Evolutionary conservation across 2,797 vertebrate genomes (phyloP).

Genomic region (Phrynocephalus guinanensis): DNA sequence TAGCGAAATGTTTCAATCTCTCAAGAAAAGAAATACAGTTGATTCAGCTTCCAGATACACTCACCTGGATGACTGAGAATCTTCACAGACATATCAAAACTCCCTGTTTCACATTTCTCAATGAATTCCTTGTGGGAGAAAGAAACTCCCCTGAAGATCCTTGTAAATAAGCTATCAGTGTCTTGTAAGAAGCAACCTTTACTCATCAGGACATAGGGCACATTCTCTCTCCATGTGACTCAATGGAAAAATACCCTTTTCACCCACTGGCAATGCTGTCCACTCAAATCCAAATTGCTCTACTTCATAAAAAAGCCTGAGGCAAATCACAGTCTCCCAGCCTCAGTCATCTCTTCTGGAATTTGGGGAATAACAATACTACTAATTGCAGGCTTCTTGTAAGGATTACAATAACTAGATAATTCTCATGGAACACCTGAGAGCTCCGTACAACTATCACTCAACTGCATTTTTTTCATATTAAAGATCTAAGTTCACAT

Average conservation of each 20-base stretch:
- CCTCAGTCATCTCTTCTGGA: not conserved
- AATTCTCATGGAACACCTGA: not conserved
- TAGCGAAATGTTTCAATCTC: no score
- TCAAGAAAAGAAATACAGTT: no score
- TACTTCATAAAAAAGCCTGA: not conserved
- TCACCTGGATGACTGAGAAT: no score
- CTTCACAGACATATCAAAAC: no score
- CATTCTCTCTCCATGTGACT: not conserved
- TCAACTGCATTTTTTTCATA: not conserved
- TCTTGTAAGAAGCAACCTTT: not conserved
- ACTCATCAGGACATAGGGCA: not conserved
- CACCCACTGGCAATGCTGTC: not conserved
- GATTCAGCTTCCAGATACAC: no score
- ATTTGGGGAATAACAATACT: not conserved
- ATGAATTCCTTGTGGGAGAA: not conserved
- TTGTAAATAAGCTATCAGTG: not conserved
- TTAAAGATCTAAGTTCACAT: not conserved
- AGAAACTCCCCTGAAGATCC: not conserved
- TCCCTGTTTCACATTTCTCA: no score
- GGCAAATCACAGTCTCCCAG: not conserved
- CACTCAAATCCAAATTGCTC: not conserved
- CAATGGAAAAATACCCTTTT: not conserved
- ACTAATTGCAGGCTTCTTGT: not conserved
- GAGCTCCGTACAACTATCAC: not conserved
- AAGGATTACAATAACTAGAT: not conserved